phyloP scores from a whole-genome alignment of 2,113 vertebrate species.

The Geococcyx californianus region DNA sequence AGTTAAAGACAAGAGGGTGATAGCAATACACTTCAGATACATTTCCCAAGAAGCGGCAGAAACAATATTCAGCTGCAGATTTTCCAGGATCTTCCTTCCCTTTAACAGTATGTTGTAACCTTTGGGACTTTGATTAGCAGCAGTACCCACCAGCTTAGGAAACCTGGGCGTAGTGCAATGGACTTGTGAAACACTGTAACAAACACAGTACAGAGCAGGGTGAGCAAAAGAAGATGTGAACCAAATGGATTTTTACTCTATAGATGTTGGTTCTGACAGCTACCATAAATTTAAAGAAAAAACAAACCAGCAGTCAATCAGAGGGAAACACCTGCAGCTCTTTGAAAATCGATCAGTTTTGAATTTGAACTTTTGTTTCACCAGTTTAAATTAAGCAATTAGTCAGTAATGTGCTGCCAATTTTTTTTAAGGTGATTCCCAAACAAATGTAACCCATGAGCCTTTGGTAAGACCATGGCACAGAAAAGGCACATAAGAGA shows the following conservation, averaged over 20 bases:
- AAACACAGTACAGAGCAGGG: background rate
- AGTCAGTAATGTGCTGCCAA: background rate
- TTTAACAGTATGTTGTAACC: background rate
- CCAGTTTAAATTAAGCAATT: background rate
- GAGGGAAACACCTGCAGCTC: slow-evolving; percentile 61
- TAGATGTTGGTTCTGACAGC: background rate
- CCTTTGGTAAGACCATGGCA: background rate
- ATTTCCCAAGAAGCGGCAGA: background rate
- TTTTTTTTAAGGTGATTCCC: background rate
- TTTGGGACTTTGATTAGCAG: background rate
- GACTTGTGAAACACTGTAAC: background rate
- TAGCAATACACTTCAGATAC: background rate
- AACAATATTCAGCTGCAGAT: background rate
- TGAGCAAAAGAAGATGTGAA: background rate
- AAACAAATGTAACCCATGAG: background rate
- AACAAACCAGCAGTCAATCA: background rate
- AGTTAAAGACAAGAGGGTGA: background rate
- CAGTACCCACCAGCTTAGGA: background rate
- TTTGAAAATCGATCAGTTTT: background rate
- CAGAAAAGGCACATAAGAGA: background rate
- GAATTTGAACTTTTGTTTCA: background rate
- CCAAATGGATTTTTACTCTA: background rate
- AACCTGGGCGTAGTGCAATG: fast-evolving
- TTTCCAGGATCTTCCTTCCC: background rate
- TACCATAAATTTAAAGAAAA: background rate